These are phyloP conservation scores for Ochotona princeps DNA, from an alignment of 2,113 vertebrate species.

Conservation along the genomic window DNA sequence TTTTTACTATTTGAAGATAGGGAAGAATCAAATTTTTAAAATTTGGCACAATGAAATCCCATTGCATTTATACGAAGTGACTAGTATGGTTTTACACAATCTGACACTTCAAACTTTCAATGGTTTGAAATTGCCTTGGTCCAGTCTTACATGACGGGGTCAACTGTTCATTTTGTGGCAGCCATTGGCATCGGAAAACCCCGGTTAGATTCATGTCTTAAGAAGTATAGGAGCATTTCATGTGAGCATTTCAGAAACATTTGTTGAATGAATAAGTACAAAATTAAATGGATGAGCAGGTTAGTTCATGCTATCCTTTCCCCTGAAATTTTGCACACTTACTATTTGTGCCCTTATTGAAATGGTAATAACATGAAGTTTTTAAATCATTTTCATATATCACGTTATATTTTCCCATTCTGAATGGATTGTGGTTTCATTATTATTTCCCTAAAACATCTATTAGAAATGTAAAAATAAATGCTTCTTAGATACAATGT, in stretches of 20 bases:
- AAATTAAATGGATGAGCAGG: not conserved
- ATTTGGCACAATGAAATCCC: not conserved
- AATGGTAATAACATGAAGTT: not conserved
- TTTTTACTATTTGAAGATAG: not conserved
- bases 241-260: not conserved
- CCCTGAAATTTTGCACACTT: conserved; percentile 15
- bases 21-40: not conserved
- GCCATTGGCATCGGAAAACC: not conserved
- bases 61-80: not conserved
- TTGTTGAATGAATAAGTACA: conserved; percentile 39
- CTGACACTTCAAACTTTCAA: conserved; percentile 46
- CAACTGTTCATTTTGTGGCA: conserved; percentile 15
- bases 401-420: not conserved
- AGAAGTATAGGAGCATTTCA: too few relatives aligned
- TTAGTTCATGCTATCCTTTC: not conserved
- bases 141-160: not conserved
- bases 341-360: not conserved
- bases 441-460: not conserved
- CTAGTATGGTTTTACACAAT: conserved; percentile 8
- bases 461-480: not conserved
- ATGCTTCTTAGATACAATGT: not conserved
- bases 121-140: not conserved
- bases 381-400: not conserved
- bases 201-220: not conserved
- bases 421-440: not conserved